These are phyloP conservation scores for Nyctibius grandis DNA, from an alignment of 2,797 vertebrate species.

Conservation along the genomic window DNA sequence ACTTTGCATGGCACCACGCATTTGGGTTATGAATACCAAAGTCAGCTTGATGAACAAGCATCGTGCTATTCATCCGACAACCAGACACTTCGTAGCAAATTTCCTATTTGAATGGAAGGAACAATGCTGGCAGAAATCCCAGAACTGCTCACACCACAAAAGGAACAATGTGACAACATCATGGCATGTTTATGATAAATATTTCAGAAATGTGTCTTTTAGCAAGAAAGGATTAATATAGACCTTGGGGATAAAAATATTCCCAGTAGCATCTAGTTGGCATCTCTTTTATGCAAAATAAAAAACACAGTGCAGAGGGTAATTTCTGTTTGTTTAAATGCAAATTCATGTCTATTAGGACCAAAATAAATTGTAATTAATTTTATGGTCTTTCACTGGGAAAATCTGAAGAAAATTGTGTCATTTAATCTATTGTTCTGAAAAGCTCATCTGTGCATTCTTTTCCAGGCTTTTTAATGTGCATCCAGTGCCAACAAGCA, in stretches of 20 bases:
- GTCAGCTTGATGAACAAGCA: constrained; percentile 17
- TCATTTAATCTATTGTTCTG: not conserved
- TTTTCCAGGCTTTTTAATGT: not conserved
- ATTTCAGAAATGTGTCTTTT: constrained; percentile 33
- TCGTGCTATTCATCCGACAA: not conserved
- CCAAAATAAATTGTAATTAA: constrained; percentile 2
- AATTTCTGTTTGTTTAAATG: not conserved
- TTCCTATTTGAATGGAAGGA: constrained; percentile 3
- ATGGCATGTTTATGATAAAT: constrained; percentile 43
- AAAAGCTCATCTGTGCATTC: not conserved
- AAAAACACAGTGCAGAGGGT: not conserved
- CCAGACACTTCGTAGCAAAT: not conserved
- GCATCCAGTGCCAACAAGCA: not conserved
- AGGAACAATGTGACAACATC: constrained; percentile 40
- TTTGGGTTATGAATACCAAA: not conserved
- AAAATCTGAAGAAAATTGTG: not conserved
- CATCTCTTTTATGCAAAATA: not conserved
- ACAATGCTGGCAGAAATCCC: constrained; percentile 46
- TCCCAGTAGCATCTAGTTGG: not conserved
- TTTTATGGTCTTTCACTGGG: not conserved
- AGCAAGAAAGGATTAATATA: not conserved
- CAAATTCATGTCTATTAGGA: not conserved
- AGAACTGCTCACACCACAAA: not conserved
- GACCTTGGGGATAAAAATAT: constrained; percentile 9
- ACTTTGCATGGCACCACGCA: not conserved